A percentile compares a stretch with the other conserved stretches of the same genome.
Conservation (phyloP, 2,113 vertebrate genomes). For the Lampris incognitus region DNA sequence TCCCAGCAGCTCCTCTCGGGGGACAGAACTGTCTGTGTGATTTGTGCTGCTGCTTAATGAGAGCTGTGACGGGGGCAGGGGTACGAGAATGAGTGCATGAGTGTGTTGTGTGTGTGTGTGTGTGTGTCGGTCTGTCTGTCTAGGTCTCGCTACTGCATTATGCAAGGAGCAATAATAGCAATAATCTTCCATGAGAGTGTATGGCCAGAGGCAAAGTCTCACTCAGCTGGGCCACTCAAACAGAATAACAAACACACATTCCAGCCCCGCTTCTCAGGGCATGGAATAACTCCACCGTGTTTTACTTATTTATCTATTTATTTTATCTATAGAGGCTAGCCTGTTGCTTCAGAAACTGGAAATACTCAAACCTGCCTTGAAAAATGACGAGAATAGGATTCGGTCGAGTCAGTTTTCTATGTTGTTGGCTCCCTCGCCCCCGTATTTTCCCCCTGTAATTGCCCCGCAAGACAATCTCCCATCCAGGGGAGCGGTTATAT, state of each 20-base stretch:
- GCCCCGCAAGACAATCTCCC: too few relatives aligned
- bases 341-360: background rate
- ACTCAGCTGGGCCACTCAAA: background rate
- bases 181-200: conserved; percentile 30
- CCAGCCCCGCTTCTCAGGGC: conserved; percentile 3
- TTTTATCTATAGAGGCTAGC: background rate
- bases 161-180: conserved; percentile 33
- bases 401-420: background rate
- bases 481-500: too few relatives aligned
- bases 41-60: conserved; percentile 56
- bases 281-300: background rate
- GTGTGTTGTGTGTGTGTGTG: background rate
- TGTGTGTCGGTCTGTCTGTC: background rate
- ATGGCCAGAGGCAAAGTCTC: conserved; percentile 27
- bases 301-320: too few relatives aligned
- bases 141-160: conserved; percentile 31
- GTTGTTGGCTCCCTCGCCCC: too few relatives aligned
- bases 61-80: conserved; percentile 23
- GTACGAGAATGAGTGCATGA: background rate
- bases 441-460: too few relatives aligned
- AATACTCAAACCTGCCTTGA: background rate
- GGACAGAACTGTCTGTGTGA: conserved; percentile 34
- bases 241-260: conserved; percentile 35
- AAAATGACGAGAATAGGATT: background rate
- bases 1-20: background rate